phyloP scores from a whole-genome alignment of 2,888 invertebrate genomes.

The Heliconius ethilla region DNA sequence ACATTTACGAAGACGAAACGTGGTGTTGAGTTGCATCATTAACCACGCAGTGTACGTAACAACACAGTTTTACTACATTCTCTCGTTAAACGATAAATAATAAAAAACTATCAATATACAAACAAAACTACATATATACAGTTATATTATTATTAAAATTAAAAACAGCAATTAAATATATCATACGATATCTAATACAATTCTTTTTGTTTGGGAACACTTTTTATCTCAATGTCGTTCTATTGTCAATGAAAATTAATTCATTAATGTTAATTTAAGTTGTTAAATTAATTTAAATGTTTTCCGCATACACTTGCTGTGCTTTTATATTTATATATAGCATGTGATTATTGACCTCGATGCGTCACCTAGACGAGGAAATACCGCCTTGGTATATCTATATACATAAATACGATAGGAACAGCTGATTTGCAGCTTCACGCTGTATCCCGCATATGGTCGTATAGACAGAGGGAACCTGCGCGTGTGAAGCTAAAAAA shows the following conservation, averaged over 20 bases:
- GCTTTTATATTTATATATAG: slow-evolving; percentile 36
- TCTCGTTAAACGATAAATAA: no score
- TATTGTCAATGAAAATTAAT: slow-evolving; percentile 37
- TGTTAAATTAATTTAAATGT: slow-evolving; percentile 30
- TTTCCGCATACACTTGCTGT: slow-evolving; percentile 34
- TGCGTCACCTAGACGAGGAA: slow-evolving; percentile 35
- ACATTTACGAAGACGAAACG: no score
- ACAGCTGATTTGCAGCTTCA: slow-evolving; percentile 10
- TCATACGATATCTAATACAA: not conserved
- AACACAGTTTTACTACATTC: no score
- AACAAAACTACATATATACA: no score
- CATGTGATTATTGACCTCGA: slow-evolving; percentile 37
- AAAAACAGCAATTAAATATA: not conserved
- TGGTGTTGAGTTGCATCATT: no score
- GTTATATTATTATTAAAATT: not conserved
- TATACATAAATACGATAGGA: not conserved
- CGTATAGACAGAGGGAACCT: no score
- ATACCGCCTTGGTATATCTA: slow-evolving; percentile 5
- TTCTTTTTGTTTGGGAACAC: slow-evolving; percentile 4
- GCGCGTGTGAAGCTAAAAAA: not conserved
- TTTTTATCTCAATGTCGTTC: slow-evolving; percentile 32
- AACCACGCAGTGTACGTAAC: no score
- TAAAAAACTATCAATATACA: no score
- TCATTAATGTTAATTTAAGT: slow-evolving; percentile 35
- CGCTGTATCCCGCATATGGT: no score